Evolutionary conservation across 2,113 vertebrate species (phyloP).

Genomic region (Struthio camelus): DNA sequence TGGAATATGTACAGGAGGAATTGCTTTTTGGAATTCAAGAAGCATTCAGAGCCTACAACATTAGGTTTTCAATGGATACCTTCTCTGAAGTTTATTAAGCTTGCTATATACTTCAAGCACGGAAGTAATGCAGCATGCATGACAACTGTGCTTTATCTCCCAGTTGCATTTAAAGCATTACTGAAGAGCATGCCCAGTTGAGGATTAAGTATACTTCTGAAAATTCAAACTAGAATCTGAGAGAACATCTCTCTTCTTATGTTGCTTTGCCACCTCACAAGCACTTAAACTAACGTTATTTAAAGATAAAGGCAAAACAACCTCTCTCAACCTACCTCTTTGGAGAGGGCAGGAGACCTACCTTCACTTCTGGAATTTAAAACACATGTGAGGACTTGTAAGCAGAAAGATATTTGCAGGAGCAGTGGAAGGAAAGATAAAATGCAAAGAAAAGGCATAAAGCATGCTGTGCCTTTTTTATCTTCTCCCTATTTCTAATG

Average conservation of each 20-base stretch:
- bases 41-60: background rate
- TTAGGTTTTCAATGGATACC: background rate
- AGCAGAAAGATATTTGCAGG: background rate
- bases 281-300: background rate
- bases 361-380: background rate
- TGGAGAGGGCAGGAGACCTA: accelerated
- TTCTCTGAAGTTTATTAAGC: background rate
- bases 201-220: background rate
- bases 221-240: background rate
- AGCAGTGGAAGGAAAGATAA: background rate
- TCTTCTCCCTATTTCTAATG: background rate
- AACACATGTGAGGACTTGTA: background rate
- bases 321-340: background rate
- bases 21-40: background rate
- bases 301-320: background rate
- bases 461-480: background rate
- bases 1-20: background rate
- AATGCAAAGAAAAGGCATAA: background rate
- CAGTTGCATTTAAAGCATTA: background rate
- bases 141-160: background rate
- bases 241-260: background rate
- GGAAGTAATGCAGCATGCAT: background rate
- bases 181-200: background rate
- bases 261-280: background rate
- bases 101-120: background rate